A percentile compares a stretch with the other conserved stretches of the same genome.
phyloP scores from a whole-genome alignment of 2,797 vertebrate genomes.

The Fratercula arctica region DNA sequence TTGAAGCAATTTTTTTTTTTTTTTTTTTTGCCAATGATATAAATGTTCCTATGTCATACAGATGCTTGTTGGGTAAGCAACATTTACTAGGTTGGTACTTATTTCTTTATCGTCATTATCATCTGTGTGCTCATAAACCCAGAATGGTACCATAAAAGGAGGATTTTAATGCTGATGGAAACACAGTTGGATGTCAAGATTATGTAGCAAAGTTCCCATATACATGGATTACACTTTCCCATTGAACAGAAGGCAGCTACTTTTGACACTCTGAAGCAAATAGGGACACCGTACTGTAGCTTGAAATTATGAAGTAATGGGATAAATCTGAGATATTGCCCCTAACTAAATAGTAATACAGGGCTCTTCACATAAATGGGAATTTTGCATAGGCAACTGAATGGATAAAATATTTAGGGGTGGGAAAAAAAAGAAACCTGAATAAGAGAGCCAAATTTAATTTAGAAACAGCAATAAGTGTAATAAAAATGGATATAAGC shows the following conservation, averaged over 20 bases:
- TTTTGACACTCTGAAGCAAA: slow-evolving; percentile 10
- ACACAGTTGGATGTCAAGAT: background rate
- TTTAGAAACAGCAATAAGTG: slow-evolving; percentile 6
- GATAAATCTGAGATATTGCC: background rate
- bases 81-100: background rate
- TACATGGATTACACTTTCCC: background rate
- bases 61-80: background rate
- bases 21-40: background rate
- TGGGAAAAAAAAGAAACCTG: slow-evolving; percentile 3
- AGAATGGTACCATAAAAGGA: background rate
- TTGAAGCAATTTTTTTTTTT: background rate
- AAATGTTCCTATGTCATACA: background rate
- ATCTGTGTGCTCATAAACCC: background rate
- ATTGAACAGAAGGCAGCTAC: background rate
- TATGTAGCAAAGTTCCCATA: background rate
- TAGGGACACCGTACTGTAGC: background rate
- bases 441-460: slow-evolving; percentile 8
- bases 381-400: background rate
- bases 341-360: background rate
- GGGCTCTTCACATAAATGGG: background rate
- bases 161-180: background rate
- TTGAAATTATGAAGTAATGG: background rate
- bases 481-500: slow-evolving; percentile 36
- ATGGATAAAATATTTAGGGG: slow-evolving; percentile 14
- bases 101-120: background rate